phyloP scores from a whole-genome alignment of 2,113 vertebrate genomes.

The Ciconia boyciana region DNA sequence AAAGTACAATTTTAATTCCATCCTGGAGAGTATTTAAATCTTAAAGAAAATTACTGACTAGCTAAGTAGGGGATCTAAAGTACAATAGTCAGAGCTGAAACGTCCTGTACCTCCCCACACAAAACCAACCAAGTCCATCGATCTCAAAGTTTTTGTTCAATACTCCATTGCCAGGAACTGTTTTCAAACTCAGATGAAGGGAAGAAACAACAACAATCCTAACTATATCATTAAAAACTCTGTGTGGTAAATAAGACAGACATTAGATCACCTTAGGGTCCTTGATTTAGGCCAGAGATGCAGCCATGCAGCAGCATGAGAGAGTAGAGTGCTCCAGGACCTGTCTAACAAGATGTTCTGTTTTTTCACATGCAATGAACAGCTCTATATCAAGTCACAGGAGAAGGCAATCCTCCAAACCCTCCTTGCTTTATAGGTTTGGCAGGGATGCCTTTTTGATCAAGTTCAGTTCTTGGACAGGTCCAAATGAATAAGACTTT shows the following conservation, averaged over 20 bases:
- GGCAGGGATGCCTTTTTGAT: neutral
- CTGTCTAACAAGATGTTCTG: neutral
- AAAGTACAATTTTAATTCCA: slow-evolving; percentile 12
- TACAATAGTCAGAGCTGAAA: neutral
- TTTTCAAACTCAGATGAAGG: neutral
- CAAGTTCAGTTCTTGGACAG: neutral
- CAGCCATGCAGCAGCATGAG: neutral
- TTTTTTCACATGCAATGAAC: neutral
- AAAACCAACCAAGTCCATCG: neutral
- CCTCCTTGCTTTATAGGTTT: neutral
- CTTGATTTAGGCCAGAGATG: neutral
- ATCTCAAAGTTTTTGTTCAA: neutral
- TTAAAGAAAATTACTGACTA: neutral
- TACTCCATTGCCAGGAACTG: neutral
- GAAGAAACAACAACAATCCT: neutral
- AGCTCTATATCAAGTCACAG: neutral
- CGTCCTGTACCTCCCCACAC: neutral
- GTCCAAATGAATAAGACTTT: neutral
- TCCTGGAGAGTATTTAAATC: slow-evolving; percentile 25
- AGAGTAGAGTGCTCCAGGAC: neutral
- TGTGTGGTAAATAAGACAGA: neutral
- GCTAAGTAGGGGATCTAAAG: neutral
- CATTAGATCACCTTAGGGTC: neutral
- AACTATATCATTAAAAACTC: neutral
- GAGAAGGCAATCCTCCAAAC: neutral